These are phyloP conservation scores for Diadumene lineata DNA, from an alignment of 92 coral and sea anemone species.

Conservation along the genomic window DNA sequence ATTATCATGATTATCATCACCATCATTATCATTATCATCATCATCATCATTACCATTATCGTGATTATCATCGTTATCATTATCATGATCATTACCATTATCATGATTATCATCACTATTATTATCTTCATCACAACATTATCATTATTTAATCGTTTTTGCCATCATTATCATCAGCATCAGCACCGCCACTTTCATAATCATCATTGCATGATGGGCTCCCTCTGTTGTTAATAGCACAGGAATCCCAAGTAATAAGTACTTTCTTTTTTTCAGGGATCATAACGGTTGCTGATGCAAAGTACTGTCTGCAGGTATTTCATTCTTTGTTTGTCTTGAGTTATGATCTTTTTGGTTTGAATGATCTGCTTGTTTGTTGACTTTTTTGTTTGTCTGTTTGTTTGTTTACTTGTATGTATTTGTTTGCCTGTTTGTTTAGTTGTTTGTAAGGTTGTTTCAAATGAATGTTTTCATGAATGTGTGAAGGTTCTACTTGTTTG, in stretches of 20 bases:
- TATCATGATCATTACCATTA: not conserved
- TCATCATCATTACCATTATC: not conserved
- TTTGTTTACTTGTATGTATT: too few relatives aligned
- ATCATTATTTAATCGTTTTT: too few relatives aligned
- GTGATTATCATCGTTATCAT: not conserved
- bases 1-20: not conserved
- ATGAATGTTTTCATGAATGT: too few relatives aligned
- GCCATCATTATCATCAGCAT: not conserved
- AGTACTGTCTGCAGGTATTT: slow-evolving; percentile 58
- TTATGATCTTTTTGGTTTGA: too few relatives aligned
- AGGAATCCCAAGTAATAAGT: not conserved
- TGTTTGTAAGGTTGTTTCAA: too few relatives aligned
- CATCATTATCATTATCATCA: not conserved
- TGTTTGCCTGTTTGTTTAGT: too few relatives aligned
- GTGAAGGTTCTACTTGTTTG: too few relatives aligned
- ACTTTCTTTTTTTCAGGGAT: slow-evolving; percentile 18
- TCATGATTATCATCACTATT: not conserved
- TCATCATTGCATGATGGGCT: not conserved
- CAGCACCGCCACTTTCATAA: not conserved
- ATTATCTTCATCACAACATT: not conserved
- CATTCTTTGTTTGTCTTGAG: too few relatives aligned
- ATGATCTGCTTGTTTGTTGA: too few relatives aligned
- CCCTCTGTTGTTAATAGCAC: too few relatives aligned
- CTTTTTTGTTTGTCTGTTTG: too few relatives aligned
- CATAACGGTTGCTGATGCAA: slow-evolving; percentile 71